Percentiles rank a stretch among this genome's conserved stretches.
phyloP scores from a whole-genome alignment of 2,113 vertebrate species.

The Emydura subglobosa region DNA sequence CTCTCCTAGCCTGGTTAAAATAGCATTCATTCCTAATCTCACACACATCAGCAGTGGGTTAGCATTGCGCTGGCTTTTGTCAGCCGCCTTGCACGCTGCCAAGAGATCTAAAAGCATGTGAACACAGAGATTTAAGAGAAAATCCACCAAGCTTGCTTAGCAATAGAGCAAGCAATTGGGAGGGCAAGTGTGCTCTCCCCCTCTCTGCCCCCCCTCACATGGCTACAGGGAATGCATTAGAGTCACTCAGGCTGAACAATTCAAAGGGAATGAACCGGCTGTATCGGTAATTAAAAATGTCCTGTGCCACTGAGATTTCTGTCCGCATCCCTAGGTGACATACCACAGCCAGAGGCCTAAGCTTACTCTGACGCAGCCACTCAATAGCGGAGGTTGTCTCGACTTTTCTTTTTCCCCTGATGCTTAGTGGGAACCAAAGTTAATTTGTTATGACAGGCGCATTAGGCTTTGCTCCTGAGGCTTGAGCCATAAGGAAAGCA shows the following conservation, averaged over 20 bases:
- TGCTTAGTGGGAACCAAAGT: neutral
- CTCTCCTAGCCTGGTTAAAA: neutral
- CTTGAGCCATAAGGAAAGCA: neutral
- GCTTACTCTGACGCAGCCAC: neutral
- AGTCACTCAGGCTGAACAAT: neutral
- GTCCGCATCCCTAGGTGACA: fast-evolving
- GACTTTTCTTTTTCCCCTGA: neutral
- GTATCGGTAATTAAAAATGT: neutral
- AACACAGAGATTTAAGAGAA: constrained; percentile 13
- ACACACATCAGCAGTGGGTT: neutral
- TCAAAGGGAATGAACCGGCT: neutral
- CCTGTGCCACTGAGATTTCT: neutral
- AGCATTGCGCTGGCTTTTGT: neutral
- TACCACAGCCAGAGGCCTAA: neutral
- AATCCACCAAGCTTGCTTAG: neutral
- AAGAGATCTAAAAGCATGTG: fast-evolving
- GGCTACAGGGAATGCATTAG: neutral
- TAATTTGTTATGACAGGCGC: neutral
- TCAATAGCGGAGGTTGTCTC: neutral
- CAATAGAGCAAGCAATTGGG: neutral
- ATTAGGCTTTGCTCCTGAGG: neutral
- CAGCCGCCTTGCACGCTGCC: neutral
- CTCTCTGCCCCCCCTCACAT: neutral
- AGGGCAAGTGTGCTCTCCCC: neutral
- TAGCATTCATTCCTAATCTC: neutral